phyloP scores from a whole-genome alignment of 2,797 vertebrate species.

The Psittacula derbiana region DNA sequence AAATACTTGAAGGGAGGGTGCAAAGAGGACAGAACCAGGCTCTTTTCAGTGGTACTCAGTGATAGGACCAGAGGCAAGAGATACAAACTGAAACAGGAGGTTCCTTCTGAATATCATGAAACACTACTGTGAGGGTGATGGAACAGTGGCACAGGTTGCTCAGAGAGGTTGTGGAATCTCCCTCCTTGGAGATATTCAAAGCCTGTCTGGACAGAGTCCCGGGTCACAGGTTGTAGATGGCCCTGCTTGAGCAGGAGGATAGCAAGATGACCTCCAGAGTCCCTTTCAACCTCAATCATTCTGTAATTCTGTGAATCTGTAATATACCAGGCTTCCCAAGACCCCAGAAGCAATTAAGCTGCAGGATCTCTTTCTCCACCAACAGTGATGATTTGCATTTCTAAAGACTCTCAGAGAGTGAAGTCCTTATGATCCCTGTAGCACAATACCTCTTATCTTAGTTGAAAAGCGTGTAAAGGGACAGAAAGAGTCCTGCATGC shows the following conservation, averaged over 20 bases:
- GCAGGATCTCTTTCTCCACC: not conserved
- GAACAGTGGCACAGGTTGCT: not conserved
- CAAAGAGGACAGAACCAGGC: not conserved
- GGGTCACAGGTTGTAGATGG: not conserved
- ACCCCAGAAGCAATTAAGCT: not conserved
- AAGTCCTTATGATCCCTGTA: not conserved
- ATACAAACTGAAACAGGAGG: not conserved
- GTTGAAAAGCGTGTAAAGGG: not conserved
- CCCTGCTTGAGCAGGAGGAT: not conserved
- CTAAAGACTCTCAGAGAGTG: not conserved
- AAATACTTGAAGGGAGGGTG: not conserved
- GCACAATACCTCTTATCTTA: not conserved
- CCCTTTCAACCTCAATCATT: not conserved
- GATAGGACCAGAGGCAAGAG: not conserved
- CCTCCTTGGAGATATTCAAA: not conserved
- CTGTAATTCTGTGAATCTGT: not conserved
- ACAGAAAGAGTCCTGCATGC: not conserved
- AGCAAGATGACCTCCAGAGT: not conserved
- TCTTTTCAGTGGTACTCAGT: not conserved
- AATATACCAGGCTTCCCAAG: not conserved
- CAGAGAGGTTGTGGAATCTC: not conserved
- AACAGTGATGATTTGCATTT: not conserved
- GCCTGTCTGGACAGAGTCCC: rapidly evolving
- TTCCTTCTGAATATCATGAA: not conserved
- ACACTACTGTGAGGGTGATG: not conserved